phyloP scores from a whole-genome alignment of 1,140 invertebrate species.

The Brachionus calyciflorus region DNA sequence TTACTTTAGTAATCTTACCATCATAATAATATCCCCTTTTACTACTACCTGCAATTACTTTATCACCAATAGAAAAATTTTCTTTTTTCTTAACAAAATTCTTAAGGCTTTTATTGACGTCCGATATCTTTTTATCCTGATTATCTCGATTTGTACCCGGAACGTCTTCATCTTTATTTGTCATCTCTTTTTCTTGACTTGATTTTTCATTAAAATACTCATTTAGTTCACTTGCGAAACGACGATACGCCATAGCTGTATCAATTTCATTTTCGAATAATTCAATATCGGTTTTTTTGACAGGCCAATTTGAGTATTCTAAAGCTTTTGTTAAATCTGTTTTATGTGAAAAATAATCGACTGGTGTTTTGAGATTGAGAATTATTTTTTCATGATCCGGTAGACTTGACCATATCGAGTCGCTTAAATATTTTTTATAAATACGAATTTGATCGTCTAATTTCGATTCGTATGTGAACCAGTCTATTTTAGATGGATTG shows the following conservation, averaged over 20 bases:
- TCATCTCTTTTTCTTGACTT: neutral
- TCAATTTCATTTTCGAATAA: constrained; percentile 11
- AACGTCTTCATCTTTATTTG: neutral
- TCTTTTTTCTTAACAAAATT: neutral
- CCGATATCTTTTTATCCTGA: neutral
- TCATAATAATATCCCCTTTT: constrained; percentile 1
- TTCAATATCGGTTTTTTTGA: constrained; percentile 39
- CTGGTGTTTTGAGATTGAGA: neutral
- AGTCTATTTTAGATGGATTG: constrained; percentile 30
- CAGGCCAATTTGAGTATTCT: constrained; percentile 32
- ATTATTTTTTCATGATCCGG: constrained; percentile 35
- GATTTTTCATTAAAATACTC: neutral
- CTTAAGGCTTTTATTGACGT: neutral
- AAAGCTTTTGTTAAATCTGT: constrained; percentile 1
- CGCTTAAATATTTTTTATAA: neutral
- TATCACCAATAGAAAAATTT: neutral
- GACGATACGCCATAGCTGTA: neutral
- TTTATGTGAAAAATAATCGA: constrained; percentile 16
- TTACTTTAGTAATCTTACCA: constrained; percentile 7
- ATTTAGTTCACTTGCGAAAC: neutral
- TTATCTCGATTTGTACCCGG: neutral
- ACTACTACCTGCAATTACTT: constrained; percentile 4
- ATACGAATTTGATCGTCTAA: neutral
- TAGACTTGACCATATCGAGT: constrained; percentile 15
- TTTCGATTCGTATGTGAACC: neutral